Evolutionary conservation across 37 sponge, comb jelly and placozoan species (phyloP), one percentile per base, ranked within the genome.

Genomic region (Mnemiopsis leidyi): DNA sequence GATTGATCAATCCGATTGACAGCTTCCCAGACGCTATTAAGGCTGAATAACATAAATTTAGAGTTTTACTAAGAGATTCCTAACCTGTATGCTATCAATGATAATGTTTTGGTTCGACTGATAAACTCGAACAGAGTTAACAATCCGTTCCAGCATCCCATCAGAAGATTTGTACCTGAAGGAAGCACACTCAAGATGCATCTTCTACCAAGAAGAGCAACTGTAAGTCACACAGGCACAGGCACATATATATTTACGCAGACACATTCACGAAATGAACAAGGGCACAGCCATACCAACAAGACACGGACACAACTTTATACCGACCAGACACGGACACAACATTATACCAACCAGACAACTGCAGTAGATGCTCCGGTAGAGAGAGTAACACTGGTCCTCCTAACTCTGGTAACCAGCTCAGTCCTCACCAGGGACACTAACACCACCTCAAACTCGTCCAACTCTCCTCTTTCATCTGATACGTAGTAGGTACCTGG

Each of bases 401-500:
- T 25, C 75, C 75, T 5, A 18, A 71, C 75, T 5, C 26, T 28
- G 75, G 75, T 71, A 3, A 71, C 75, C 75, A 71, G 25, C 30
- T 28, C 30, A 7, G 30, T n/a, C 30, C 20, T 28, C 75, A 7
- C 30, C 30, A 71, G 30, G 25, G 75, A 29, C 30, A 71, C 75
- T 18, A 71, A 5, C 30, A 28, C 30, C 30, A 71, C 75, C 75
- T 23, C 75, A 28, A 71, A 71, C 75, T 71, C 75, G 75, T 71
- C 75, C n/a, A 71, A 13, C 20, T 71, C 30, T 23, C 75, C 75
- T n/a, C 30, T 5, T 3, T 25, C 20, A 25, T 71, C 75, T 28
- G 75, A 71, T 25, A 71, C 75, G 75, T 71, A 71, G 75, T 71
- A 71, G 3, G 30, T 28, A 23, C 75, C 75, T 71, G 30, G 20